Base-by-base conservation (phyloP, 2,888 invertebrate species). In the Tipula unca region DNA sequence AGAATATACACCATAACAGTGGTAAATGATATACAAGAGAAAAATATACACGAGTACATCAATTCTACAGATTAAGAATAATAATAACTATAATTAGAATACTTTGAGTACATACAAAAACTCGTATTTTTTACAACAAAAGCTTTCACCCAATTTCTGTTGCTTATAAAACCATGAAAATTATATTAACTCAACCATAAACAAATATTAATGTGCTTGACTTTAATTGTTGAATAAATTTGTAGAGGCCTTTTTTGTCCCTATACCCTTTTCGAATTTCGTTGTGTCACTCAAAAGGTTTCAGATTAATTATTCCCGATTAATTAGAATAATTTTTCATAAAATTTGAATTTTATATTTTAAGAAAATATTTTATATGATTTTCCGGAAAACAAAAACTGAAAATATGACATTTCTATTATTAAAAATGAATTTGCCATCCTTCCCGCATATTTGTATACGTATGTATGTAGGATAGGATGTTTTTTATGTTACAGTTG, bases 181-280 rank as follows among this genome's bases (percentile, higher is more conserved):
- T 69, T 69, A 69, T 69, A 25, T 69, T 25, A 69, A 20, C 25
- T 69, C 25, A 69, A 25, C 69, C 69, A 69, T 69, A 69, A 69
- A 69, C 17, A 17, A 17, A 48, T 17, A 48, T 25, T 69, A 69
- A 69, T 69, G 69, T 69, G 25, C 25, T 69, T 69, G 69, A 25
- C 69, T 69, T 69, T 69, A 69, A 69, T 69, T 69, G 69, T 69
- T 69, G 69, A 69, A 69, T 69, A 69, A 69, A 69, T 69, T 69
- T 32, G 32, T 32, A 32, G 5, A 2, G 6, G 32, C 6, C 10
- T 69, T 25, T 69, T n/a, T n/a, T n/a, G n/a, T n/a, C n/a, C 3
- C 1, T 13, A 25, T 25, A 25, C 69, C 69, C 25, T 69, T 69
- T 69, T 25, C 69, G 48, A 5, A 1, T 48, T 10, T 69, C 1